These are phyloP conservation scores for Brachyptera risi DNA, from an alignment of 2,888 invertebrate genomes.

Conservation along the genomic window DNA sequence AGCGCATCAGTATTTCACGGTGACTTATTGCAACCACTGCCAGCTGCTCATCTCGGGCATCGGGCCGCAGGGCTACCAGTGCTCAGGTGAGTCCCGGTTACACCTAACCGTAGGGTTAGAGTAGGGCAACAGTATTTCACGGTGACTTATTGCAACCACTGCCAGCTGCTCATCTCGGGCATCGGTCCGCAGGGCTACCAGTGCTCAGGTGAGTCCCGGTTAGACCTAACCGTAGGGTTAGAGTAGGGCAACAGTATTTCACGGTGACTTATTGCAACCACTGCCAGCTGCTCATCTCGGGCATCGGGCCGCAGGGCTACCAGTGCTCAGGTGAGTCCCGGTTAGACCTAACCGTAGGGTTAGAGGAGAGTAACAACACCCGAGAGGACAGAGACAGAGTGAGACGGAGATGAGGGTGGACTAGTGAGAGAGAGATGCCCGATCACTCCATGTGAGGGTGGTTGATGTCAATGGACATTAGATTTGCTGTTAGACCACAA, in stretches of 20 bases:
- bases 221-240: too few relatives aligned
- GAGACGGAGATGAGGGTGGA: too few relatives aligned
- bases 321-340: conserved; percentile 84
- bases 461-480: too few relatives aligned
- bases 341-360: too few relatives aligned
- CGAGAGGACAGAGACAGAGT: too few relatives aligned
- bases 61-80: conserved; percentile 95
- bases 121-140: conserved; percentile 83
- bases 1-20: conserved; percentile 82
- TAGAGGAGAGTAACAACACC: conserved; percentile 82
- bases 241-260: conserved; percentile 82
- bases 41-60: conserved; percentile 90
- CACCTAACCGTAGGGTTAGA: too few relatives aligned
- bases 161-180: conserved; percentile 88
- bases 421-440: too few relatives aligned
- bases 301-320: conserved; percentile 95
- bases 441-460: too few relatives aligned
- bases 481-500: too few relatives aligned
- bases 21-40: conserved; percentile 92
- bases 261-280: conserved; percentile 89
- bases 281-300: conserved; percentile 89
- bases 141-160: conserved; percentile 90
- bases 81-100: conserved; percentile 78
- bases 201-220: conserved; percentile 80
- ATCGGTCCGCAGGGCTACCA: conserved; percentile 96